These are phyloP conservation scores for Caenorhabditis parvicauda DNA, from an alignment of 2,888 invertebrate species.

Conservation along the genomic window DNA sequence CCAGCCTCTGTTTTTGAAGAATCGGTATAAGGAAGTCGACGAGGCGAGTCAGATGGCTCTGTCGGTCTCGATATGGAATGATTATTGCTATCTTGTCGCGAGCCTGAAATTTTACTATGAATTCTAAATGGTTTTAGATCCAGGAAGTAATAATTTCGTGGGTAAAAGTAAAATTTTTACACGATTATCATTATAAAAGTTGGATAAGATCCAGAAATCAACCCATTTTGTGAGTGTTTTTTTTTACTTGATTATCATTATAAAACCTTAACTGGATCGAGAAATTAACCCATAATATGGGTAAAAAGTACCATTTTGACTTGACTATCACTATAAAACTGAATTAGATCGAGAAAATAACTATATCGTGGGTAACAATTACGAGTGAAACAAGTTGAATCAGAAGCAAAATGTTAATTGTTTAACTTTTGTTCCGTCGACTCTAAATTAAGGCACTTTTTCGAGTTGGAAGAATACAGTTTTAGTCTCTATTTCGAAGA, in stretches of 20 bases:
- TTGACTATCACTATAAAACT: no score
- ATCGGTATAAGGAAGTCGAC: conserved; percentile 62
- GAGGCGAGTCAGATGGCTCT: conserved; percentile 58
- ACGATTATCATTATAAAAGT: not conserved
- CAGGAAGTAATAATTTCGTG: not conserved
- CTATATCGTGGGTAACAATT: not conserved
- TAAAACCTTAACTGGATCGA: no score
- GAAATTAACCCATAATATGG: no score
- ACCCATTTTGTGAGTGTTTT: no score
- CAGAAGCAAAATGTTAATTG: no score
- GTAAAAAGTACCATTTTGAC: no score
- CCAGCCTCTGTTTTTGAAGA: conserved; percentile 58
- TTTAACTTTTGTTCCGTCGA: no score
- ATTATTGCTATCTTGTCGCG: conserved; percentile 60
- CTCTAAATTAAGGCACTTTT: no score
- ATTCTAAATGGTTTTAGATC: not conserved
- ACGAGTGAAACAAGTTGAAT: not conserved
- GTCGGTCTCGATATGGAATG: conserved; percentile 63
- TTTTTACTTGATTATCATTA: no score
- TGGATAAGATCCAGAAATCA: not conserved
- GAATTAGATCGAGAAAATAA: no score
- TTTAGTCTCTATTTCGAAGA: not conserved
- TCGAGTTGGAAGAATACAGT: not conserved
- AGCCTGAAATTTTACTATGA: conserved; percentile 30
- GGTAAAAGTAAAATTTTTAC: not conserved